phyloP scores from a whole-genome alignment of 23 tunicate genomes.

The Clavelina lepadiformis region DNA sequence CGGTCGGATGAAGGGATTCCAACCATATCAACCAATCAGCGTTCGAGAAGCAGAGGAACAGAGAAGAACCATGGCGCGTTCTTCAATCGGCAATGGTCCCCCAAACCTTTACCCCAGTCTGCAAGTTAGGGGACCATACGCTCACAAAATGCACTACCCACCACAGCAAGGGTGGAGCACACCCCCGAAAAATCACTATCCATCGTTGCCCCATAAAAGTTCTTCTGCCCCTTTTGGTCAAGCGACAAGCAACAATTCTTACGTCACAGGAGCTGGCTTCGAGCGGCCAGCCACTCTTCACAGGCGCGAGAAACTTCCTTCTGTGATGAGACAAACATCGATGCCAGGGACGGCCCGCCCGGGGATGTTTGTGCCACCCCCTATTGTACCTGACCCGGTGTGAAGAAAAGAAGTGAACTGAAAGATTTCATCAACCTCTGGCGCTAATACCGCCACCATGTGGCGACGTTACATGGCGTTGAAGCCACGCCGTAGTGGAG shows the following conservation, averaged over 20 bases:
- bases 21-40: too few species aligned
- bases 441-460: too few species aligned
- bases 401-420: too few species aligned
- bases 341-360: conserved; percentile 30
- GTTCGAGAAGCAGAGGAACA: too few species aligned
- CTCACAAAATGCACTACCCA: neutral
- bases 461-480: too few species aligned
- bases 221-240: conserved; percentile 32
- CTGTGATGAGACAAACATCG: conserved; percentile 33
- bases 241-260: conserved; percentile 24
- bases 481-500: too few species aligned
- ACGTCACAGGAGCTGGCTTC: conserved; percentile 3
- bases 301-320: conserved; percentile 36
- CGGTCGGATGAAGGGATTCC: too few species aligned
- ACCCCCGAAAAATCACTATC: conserved; percentile 42
- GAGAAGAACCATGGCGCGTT: too few species aligned
- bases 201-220: conserved; percentile 42
- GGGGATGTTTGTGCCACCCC: neutral
- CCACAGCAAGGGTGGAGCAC: neutral
- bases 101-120: conserved; percentile 46
- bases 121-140: conserved; percentile 18
- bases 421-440: too few species aligned
- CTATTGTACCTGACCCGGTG: too few species aligned
- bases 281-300: conserved; percentile 25
- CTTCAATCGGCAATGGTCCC: conserved; percentile 6